Evolutionary conservation across 2,113 vertebrate genomes (phyloP), one percentile per base, ranked within the genome.

Genomic region (Sterrhoptilus dennistouni): DNA sequence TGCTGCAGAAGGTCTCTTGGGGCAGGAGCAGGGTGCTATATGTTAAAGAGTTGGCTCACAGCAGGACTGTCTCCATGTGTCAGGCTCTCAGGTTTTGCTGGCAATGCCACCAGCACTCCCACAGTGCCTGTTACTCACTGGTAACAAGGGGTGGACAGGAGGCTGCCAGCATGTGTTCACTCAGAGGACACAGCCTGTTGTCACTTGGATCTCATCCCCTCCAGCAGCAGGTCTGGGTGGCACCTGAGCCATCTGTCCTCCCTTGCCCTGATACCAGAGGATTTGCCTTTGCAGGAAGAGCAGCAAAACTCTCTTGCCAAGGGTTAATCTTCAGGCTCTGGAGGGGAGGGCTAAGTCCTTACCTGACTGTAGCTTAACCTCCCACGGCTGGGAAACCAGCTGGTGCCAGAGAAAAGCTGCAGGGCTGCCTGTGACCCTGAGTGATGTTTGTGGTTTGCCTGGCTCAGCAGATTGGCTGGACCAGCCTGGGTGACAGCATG

Each of bases 131-230:
- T 56, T 45, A 61, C 33, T 71, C 10, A 2, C 44, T 14, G 56
- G 47, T 11, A 47, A 75, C 53, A 16, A 54, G 36, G 42, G 19
- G n/a, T 15, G 59, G 45, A 50, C 1, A 6, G 71, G 77, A 63
- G 36, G 36, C 74, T 88, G 75, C 75, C 1, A 6, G 79, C 36
- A 45, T 1, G 2, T 1, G 0, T 6, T 3, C 4, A 5, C 45
- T 79, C 8, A 1, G 33, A 65, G 57, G 66, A 50, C 49, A 68
- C 36, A 77, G 88, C 53, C 25, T 66, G 52, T 12, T 69, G 64
- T 87, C 72, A 60, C 47, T 87, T 63, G 75, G 75, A 70, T 47
- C 65, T 47, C 63, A 33, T 33, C 18, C 11, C 14, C 14, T 22
- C n/a, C 27, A 69, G 75, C 80, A 91, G 91, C 76, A 80, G 68